These are phyloP conservation scores for Hydractinia symbiolongicarpus DNA, from an alignment of 30 jellyfish, hydroid and myxozoan species.

Conservation along the genomic window DNA sequence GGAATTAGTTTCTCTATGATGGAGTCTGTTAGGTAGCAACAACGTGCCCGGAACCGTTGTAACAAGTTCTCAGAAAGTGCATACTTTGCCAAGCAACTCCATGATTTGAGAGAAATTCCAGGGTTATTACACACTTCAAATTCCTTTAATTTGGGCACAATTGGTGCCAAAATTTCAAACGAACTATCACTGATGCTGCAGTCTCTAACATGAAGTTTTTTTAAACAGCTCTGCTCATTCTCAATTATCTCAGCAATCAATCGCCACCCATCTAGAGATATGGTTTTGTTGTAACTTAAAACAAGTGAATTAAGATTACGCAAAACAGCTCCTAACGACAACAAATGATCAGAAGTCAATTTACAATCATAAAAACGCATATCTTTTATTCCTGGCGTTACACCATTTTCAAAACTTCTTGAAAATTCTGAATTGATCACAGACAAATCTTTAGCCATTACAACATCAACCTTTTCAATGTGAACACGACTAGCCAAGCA, in stretches of 20 bases:
- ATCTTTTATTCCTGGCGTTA: too few species aligned
- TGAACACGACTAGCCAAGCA: too few species aligned
- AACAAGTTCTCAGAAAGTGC: too few species aligned
- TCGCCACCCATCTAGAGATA: conserved; percentile 1
- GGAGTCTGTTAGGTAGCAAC: too few species aligned
- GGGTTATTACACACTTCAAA: neutral
- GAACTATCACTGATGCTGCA: neutral
- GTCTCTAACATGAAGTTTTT: neutral
- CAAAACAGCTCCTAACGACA: neutral
- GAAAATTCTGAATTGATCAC: too few species aligned
- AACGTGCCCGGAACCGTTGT: too few species aligned
- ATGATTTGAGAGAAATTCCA: neutral
- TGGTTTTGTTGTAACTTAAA: neutral
- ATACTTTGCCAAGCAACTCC: conserved; percentile 6
- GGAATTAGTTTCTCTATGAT: too few species aligned
- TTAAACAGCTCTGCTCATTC: neutral
- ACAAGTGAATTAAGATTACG: neutral
- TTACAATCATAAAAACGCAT: too few species aligned
- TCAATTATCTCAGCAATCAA: neutral
- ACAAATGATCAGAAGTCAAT: too few species aligned
- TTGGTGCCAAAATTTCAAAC: neutral
- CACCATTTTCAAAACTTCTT: too few species aligned
- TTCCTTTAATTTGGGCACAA: neutral
- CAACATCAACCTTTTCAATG: too few species aligned
- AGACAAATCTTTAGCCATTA: too few species aligned